Conservation (phyloP, 2,797 vertebrate species). For the Betta splendens region DNA sequence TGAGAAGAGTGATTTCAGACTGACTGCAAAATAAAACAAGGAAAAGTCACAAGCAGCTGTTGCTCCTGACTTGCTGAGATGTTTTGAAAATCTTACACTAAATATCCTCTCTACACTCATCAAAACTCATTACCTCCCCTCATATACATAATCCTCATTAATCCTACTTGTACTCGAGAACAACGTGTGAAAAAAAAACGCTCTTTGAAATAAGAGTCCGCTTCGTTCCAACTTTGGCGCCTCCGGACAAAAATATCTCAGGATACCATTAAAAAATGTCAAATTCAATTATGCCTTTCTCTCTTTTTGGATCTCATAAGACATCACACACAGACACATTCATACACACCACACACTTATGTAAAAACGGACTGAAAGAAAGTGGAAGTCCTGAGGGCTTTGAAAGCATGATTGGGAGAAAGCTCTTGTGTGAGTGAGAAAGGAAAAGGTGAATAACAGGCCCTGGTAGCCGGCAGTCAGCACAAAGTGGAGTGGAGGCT, state of each 20-base stretch:
- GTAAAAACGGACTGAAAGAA: conserved; percentile 72
- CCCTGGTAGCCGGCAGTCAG: conserved; percentile 68
- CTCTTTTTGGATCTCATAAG: conserved; percentile 54
- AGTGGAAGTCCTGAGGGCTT: conserved; percentile 81
- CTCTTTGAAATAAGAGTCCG: conserved; percentile 65
- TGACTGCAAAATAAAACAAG: conserved; percentile 10
- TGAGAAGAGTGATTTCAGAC: too few relatives aligned
- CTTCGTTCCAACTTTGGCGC: conserved; percentile 55
- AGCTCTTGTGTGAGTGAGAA: conserved; percentile 76
- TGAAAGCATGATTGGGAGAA: conserved; percentile 75
- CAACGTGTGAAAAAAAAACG: conserved; percentile 62
- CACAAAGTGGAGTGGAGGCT: conserved; percentile 76
- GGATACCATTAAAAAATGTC: conserved; percentile 75
- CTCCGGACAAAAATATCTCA: conserved; percentile 68
- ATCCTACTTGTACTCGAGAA: conserved; percentile 63
- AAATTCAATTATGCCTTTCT: conserved; percentile 74
- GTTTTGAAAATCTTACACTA: conserved; percentile 72
- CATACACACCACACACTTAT: conserved; percentile 61
- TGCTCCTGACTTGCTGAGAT: conserved; percentile 32
- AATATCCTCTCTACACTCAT: conserved; percentile 71
- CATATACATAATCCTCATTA: conserved; percentile 76
- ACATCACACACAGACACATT: conserved; percentile 49
- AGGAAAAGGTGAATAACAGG: conserved; percentile 77
- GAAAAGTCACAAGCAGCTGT: conserved; percentile 39
- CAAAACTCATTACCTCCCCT: conserved; percentile 71